Percentiles rank a stretch among this genome's conserved stretches.
These are phyloP conservation scores for Sebastes cheni DNA, from an alignment of 2,797 vertebrate species.

Conservation along the genomic window DNA sequence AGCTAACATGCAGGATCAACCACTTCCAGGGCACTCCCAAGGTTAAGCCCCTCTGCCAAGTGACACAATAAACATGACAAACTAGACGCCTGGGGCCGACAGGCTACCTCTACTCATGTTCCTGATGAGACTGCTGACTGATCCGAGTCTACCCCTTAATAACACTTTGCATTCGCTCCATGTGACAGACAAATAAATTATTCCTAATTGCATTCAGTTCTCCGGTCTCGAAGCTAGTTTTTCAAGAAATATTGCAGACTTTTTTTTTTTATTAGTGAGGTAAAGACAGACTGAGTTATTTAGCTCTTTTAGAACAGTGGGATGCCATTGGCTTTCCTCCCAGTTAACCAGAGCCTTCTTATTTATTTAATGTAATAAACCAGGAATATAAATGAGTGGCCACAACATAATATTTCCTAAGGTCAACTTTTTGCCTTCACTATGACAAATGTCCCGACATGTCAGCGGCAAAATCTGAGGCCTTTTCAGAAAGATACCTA, in stretches of 20 bases:
- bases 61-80: slow-evolving; percentile 80
- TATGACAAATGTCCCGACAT: slow-evolving; percentile 8
- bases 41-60: slow-evolving; percentile 81
- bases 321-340: slow-evolving; percentile 47
- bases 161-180: slow-evolving; percentile 49
- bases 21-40: slow-evolving; percentile 81
- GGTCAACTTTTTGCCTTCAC: slow-evolving; percentile 20
- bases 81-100: slow-evolving; percentile 60
- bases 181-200: slow-evolving; percentile 41
- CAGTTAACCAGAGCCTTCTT: slow-evolving; percentile 38
- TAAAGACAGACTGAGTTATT: slow-evolving; percentile 56
- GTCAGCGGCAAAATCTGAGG: neutral
- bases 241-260: slow-evolving; percentile 18
- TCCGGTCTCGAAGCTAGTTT: slow-evolving; percentile 15
- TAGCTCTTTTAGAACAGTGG: slow-evolving; percentile 38
- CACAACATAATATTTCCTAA: slow-evolving; percentile 6
- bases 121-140: slow-evolving; percentile 60
- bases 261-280: slow-evolving; percentile 28
- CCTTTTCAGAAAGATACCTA: slow-evolving; percentile 2
- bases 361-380: slow-evolving; percentile 43
- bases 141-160: slow-evolving; percentile 54
- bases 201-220: slow-evolving; percentile 25
- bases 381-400: slow-evolving; percentile 15
- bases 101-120: slow-evolving; percentile 51
- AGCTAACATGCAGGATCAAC: slow-evolving; percentile 81